Base-by-base conservation (phyloP, 92 coral and sea anemone genomes). In the Metridium senile region DNA sequence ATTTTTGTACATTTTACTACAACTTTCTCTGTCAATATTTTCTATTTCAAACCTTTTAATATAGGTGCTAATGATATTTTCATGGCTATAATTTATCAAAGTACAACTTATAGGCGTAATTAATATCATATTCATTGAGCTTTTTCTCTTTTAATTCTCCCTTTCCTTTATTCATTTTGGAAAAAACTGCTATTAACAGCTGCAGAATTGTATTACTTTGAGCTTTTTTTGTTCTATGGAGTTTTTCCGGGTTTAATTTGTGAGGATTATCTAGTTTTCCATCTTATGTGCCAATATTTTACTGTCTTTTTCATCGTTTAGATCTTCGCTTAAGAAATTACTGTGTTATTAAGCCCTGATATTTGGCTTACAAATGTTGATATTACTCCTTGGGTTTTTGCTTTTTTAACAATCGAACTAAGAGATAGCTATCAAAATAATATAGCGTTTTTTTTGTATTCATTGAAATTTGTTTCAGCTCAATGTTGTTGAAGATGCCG, bases 191-290 rank as follows among this genome's bases (percentile, higher is more conserved):
- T 33, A 22, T 9, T 25, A 73, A 21, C 68, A 57, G 66, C 56
- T 58, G 62, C 21, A 2, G 33, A 57, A 73, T 58, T 73, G 56
- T 52, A 29, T 71, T 33, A 33, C 33, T 29, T 51, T 22, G 31
- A 56, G 9, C 20, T 43, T 26, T 32, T 73, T 73, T 73, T 57
- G 66, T 73, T 73, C 47, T 73, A 29, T 30, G 33, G 9, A 26
- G 51, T 73, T 73, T 73, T 73, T 58, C 78, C 67, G 78, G 78
- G 33, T 57, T 73, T 58, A 51, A 58, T 57, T 73, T 33, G 52
- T 73, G 9, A 21, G 58, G 47, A 73, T 73, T 57, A 73, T 73
- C 78, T 56, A 21, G 26, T 32, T n/a, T 23, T 27, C 0, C 26
- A 47, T 57, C 47, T 26, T 56, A 26, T 59, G 66, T 59, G 17